Evolutionary conservation across 2,888 invertebrate genomes (phyloP), one percentile per base, ranked within the genome.

Genomic region (Neelides folsomi): DNA sequence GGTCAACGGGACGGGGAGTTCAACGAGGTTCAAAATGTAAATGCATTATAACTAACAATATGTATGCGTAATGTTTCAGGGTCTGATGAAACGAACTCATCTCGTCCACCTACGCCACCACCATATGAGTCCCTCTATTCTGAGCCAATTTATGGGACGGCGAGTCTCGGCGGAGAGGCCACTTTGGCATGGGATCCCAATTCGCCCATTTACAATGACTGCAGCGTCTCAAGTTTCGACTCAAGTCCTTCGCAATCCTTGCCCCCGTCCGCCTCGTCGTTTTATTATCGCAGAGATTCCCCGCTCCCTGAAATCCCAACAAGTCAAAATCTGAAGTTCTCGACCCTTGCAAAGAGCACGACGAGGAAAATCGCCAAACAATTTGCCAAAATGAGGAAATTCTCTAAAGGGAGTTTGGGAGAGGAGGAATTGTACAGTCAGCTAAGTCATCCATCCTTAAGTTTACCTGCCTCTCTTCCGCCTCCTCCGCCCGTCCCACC

Each of bases 271-370:
- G 4, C 34, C 27, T 34, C n/a, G 2, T 19, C 19, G 12, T 34
- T 15, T 13, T 13, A 19, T 20, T 45, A 19, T 36, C 36, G 12
- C 9, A 27, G 7, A 35, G 13, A 16, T 20, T 38, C 18, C 34
- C 10, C 27, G 38, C 12, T 40, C 53, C n/a, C n/a, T 20, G 12
- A 10, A 12, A 3, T n/a, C 34, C 12, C 13, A 39, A 3, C 2
- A 27, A n/a, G 13, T 15, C 13, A 35, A 19, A 19, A 15, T 9
- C 3, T 18, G 43, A 61, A 61, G 49, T 60, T 64, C n/a, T 58
- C 62, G 16, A 56, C 62, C 1, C 61, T 64, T 48, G 62, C 64
- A 6, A 62, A 61, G 56, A 58, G 59, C 27, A 62, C 62, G 7
- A 61, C 62, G 10, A 58, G 57, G 47, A 61, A 58, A 50, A 48